Evolutionary conservation across 2,888 invertebrate genomes (phyloP), one percentile per base, ranked within the genome.

Genomic region (Eurois occulta): DNA sequence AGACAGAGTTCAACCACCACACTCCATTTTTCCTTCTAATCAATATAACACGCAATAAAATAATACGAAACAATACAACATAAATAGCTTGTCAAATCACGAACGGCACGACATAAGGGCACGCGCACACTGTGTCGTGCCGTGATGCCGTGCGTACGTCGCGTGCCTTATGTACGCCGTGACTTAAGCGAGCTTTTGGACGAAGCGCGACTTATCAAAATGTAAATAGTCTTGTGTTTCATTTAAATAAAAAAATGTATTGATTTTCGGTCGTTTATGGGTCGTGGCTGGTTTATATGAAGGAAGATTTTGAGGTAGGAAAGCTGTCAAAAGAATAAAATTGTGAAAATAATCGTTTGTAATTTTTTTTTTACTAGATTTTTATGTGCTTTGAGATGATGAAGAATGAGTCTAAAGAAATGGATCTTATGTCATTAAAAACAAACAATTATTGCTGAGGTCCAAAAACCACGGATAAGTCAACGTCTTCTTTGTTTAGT

Each of bases 61-160:
- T 83, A 84, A 79, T 66, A 76, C 55, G 66, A 83, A 89, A 88
- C 88, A 89, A 88, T 88, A 76, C 80, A 41, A 82, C 75, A 80
- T 83, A 85, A 91, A 91, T 90, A 89, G 86, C 84, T 81, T 83
- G 64, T 83, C 41, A 64, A 66, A 86, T 88, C 93, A 93, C 93
- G 94, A 91, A 90, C 90, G 74, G 89, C 95, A 95, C 95, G 95
- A 95, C 90, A 62, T 91, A 86, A 91, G 89, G 91, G 90, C 95
- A 94, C 92, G 94, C 91, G 85, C 92, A 91, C 91, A 92, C 90
- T 78, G 16, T 18, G 65, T 65, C 65, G 65, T 80, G 90, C 93
- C 94, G 94, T 94, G 93, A 88, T 89, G 83, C 70, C 86, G 92
- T 90, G 90, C 91, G 92, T 91, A 89, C 91, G 94, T 93, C 94